These are phyloP conservation scores for Hyperoplus immaculatus DNA, from an alignment of 2,797 vertebrate species.

Conservation along the genomic window DNA sequence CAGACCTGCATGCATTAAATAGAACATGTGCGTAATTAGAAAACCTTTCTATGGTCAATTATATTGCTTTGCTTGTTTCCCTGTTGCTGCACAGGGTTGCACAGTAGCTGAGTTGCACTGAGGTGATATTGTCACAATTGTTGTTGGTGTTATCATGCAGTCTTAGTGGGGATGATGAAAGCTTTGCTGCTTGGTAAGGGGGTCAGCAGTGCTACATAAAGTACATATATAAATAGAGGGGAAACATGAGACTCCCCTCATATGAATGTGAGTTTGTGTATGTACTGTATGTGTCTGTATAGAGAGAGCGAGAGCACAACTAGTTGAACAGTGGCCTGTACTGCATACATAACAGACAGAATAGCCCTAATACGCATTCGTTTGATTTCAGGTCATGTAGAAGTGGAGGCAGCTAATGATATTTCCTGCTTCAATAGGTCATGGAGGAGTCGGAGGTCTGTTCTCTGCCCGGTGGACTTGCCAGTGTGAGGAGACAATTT, in stretches of 20 bases:
- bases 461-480: slow-evolving; percentile 92
- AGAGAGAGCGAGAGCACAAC: slow-evolving; percentile 10
- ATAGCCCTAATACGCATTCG: slow-evolving; percentile 57
- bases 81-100: not conserved
- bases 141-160: slow-evolving; percentile 51
- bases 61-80: slow-evolving; percentile 8
- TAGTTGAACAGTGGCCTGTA: slow-evolving; percentile 22
- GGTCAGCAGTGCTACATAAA: slow-evolving; percentile 46
- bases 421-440: slow-evolving; percentile 86
- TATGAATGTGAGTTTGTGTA: slow-evolving; percentile 1
- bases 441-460: slow-evolving; percentile 92
- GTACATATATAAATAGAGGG: slow-evolving; percentile 53
- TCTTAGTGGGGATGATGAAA: slow-evolving; percentile 61
- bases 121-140: slow-evolving; percentile 50
- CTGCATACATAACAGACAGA: slow-evolving; percentile 43
- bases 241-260: slow-evolving; percentile 51
- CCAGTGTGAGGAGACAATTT: slow-evolving; percentile 94
- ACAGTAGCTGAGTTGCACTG: slow-evolving; percentile 25
- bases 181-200: slow-evolving; percentile 40
- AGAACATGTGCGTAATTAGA: slow-evolving; percentile 6
- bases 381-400: slow-evolving; percentile 69
- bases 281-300: slow-evolving; percentile 2
- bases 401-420: slow-evolving; percentile 72
- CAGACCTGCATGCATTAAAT: slow-evolving; percentile 10
- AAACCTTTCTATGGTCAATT: not conserved